These are phyloP conservation scores for Agrotis clavis DNA, from an alignment of 2,888 invertebrate genomes.

Conservation along the genomic window DNA sequence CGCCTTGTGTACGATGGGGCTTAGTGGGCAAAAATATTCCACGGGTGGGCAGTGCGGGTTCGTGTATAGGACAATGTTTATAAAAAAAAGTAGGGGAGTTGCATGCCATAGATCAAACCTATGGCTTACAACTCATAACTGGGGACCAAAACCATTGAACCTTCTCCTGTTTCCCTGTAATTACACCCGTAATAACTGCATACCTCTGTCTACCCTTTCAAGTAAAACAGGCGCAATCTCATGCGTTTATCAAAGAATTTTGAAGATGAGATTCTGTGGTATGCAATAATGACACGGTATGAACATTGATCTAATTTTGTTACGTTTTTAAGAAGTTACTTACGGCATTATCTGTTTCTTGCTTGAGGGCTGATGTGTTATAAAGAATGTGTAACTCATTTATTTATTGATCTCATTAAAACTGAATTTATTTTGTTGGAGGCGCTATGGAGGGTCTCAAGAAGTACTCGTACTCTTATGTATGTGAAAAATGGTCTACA, in stretches of 20 bases:
- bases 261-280: not conserved
- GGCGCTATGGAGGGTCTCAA: not conserved
- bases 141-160: no score
- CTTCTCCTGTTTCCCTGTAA: not conserved
- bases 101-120: no score
- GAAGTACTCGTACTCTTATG: not conserved
- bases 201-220: not conserved
- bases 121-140: no score
- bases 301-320: slow-evolving; percentile 23
- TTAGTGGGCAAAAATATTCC: no score
- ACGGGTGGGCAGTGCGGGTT: no score
- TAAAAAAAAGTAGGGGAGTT: no score
- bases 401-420: slow-evolving; percentile 22
- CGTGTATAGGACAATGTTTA: no score
- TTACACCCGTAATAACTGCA: not conserved
- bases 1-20: no score
- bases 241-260: slow-evolving; percentile 21
- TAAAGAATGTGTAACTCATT: slow-evolving; percentile 25
- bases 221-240: not conserved
- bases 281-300: slow-evolving; percentile 32
- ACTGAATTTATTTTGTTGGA: slow-evolving; percentile 9
- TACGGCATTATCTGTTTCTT: not conserved
- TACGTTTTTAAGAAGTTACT: slow-evolving; percentile 1
- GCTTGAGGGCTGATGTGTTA: slow-evolving; percentile 31
- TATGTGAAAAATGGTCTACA: not conserved